Conservation (phyloP, 2,113 vertebrate species). For the Mustela nigripes region DNA sequence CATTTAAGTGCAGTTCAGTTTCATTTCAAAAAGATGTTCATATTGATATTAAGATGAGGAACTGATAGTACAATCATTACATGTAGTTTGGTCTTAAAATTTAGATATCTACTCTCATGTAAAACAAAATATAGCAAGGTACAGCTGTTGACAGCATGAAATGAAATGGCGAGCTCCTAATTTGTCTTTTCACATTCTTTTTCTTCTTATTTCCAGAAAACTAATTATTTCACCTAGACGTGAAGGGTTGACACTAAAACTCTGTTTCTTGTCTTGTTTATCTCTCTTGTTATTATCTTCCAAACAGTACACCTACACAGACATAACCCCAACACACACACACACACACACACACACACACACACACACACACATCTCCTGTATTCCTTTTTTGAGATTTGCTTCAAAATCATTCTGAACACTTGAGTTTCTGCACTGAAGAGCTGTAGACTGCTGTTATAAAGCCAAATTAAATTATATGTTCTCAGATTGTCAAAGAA, state of each 20-base stretch:
- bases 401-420: conserved; percentile 47
- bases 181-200: not conserved
- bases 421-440: not conserved
- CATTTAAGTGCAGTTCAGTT: conserved; percentile 46
- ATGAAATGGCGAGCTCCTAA: not conserved
- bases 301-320: not conserved
- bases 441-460: conserved; percentile 14
- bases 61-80: not conserved
- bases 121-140: not conserved
- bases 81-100: not conserved
- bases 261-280: not conserved
- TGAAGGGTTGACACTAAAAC: not conserved
- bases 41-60: conserved; percentile 13
- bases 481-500: conserved; percentile 72
- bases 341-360: not conserved
- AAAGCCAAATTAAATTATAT: conserved; percentile 64
- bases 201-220: not conserved
- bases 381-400: not conserved
- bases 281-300: not conserved
- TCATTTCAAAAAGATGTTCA: conserved; percentile 56
- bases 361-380: not conserved
- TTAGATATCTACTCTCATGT: not conserved
- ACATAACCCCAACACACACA: not conserved
- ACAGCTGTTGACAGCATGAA: not conserved
- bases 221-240: not conserved